phyloP scores from a whole-genome alignment of 2,797 vertebrate species.

The Parambassis ranga region DNA sequence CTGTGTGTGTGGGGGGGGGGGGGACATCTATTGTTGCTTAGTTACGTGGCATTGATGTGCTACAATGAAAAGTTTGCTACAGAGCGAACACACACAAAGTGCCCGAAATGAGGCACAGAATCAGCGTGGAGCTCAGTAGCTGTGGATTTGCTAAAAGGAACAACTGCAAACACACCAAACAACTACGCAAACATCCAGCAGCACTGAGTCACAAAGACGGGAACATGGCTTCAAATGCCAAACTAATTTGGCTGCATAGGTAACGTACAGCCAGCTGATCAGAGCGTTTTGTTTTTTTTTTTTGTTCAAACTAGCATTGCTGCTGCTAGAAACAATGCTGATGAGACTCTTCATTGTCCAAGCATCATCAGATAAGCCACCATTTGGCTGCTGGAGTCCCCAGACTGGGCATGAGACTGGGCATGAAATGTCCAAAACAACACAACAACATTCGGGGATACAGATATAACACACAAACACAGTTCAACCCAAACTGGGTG shows the following conservation, averaged over 20 bases:
- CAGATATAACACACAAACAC: not conserved
- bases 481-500: not conserved
- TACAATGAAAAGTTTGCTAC: too few relatives aligned
- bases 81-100: too few relatives aligned
- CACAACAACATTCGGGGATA: not conserved
- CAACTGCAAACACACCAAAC: too few relatives aligned
- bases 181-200: not conserved
- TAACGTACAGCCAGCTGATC: not conserved
- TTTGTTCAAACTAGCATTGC: constrained; percentile 2
- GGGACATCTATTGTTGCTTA: too few relatives aligned
- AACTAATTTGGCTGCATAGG: not conserved
- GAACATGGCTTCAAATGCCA: not conserved
- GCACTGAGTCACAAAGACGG: not conserved
- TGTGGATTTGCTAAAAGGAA: too few relatives aligned
- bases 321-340: not conserved
- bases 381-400: not conserved
- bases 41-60: too few relatives aligned
- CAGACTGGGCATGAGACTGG: too few relatives aligned
- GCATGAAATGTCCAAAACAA: too few relatives aligned
- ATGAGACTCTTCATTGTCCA: not conserved
- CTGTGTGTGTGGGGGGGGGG: too few relatives aligned
- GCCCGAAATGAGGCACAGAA: too few relatives aligned
- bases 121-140: too few relatives aligned
- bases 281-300: too few relatives aligned
- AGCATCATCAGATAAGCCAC: not conserved